Percentiles rank a stretch among this genome's conserved stretches.
Evolutionary conservation across 1,140 invertebrate genomes (phyloP).

Genomic region (Chironomus tepperi): DNA sequence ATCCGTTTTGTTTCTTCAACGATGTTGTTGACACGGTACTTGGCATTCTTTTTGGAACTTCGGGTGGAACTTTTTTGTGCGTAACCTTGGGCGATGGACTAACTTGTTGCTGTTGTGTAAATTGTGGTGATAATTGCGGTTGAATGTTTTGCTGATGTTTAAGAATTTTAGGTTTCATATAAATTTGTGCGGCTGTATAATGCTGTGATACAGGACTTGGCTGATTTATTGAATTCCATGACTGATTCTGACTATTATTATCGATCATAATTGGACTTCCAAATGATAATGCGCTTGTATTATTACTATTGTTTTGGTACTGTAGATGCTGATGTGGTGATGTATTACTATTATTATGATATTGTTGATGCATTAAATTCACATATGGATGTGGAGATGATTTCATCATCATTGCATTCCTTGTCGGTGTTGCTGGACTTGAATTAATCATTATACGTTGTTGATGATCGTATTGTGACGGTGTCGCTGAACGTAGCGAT

Average conservation of each 20-base stretch:
- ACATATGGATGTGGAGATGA: constrained; percentile 36
- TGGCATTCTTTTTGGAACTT: constrained; percentile 69
- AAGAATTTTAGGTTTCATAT: constrained; percentile 34
- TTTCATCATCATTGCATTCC: background rate
- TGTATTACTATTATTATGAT: background rate
- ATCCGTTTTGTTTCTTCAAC: constrained; percentile 25
- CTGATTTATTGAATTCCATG: constrained; percentile 28
- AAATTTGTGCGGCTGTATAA: constrained; percentile 40
- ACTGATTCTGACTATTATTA: constrained; percentile 4
- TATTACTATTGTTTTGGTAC: constrained; percentile 11
- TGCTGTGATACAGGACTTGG: constrained; percentile 36
- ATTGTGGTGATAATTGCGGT: background rate
- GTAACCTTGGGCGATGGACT: background rate
- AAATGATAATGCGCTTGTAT: background rate
- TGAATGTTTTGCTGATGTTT: background rate
- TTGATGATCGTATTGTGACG: background rate
- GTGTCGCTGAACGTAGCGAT: background rate
- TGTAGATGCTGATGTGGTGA: constrained; percentile 7
- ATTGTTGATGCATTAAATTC: constrained; percentile 35
- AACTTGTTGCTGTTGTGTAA: background rate
- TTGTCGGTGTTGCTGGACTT: background rate
- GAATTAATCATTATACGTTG: background rate
- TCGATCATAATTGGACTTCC: constrained; percentile 17
- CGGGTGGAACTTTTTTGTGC: constrained; percentile 51
- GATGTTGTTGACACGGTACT: constrained; percentile 43